Base-by-base conservation (phyloP, 1,140 invertebrate species). In the Papilio machaon region DNA sequence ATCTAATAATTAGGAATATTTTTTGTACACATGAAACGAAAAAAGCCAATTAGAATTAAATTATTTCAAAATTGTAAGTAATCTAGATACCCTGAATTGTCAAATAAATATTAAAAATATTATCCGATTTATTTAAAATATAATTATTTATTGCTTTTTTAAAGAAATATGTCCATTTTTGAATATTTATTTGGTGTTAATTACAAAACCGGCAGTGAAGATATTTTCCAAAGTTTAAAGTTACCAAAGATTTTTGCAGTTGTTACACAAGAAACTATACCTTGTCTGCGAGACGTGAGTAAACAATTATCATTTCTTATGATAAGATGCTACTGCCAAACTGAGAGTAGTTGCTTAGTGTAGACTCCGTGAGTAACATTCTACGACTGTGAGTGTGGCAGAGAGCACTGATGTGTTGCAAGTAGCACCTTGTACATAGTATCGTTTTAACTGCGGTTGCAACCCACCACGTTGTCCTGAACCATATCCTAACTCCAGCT, bases 91-190 rank as follows among this genome's bases (percentile, higher is more conserved):
- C 54, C 74, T 83, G 74, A 73, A 23, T 84, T 83, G 81, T 86
- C 80, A 84, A 79, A 80, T 60, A 73, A 79, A 74, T 78, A 79
- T 70, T 79, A 64, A 54, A 81, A 73, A 82, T 76, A 82, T 84
- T 85, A 82, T 82, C 84, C 84, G 70, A 80, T 84, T 85, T 84
- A 58, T 58, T 58, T 58, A 58, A 58, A 58, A 58, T 19, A 80
- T 81, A 83, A 81, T 82, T 82, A 80, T 79, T 85, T 84, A 87
- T 85, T 80, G 84, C 82, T 83, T 89, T 88, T 91, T 85, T 88
- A 86, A 74, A 80, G 88, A 88, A 91, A 88, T 89, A 94, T 94
- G 92, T 85, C 86, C 87, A 82, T 90, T 90, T 90, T 92, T 86
- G 89, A 91, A 30, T 82, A 89, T 88, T 85, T 94, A 86, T 89